These are phyloP conservation scores for Phaonia tiefii DNA, from an alignment of 2,888 invertebrate genomes.

Conservation along the genomic window DNA sequence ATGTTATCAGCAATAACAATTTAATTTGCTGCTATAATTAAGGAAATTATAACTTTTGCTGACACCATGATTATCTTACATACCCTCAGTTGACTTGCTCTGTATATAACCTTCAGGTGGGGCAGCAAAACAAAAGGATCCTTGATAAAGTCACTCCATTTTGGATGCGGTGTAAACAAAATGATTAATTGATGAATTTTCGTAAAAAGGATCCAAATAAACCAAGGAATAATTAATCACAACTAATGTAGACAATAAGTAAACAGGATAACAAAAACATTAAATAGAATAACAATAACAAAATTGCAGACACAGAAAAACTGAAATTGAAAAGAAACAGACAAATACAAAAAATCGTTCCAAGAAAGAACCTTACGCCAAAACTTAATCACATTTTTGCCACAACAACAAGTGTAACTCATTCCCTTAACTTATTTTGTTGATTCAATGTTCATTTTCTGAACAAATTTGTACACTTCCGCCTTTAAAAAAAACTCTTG, in stretches of 20 bases:
- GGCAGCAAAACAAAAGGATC: too few species aligned
- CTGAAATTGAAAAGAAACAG: too few species aligned
- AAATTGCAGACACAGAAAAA: background rate
- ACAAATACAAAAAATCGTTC: too few species aligned
- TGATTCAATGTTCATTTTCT: too few species aligned
- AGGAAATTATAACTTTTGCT: background rate
- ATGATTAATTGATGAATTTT: slow-evolving; percentile 33
- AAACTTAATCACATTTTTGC: background rate
- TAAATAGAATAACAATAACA: background rate
- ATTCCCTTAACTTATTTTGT: too few species aligned
- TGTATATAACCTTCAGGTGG: too few species aligned
- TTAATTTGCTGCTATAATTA: slow-evolving; percentile 5
- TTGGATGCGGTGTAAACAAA: background rate
- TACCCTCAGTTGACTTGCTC: too few species aligned
- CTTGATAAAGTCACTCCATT: too few species aligned
- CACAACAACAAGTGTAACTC: slow-evolving; percentile 5
- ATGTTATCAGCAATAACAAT: slow-evolving; percentile 4
- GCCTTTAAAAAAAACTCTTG: background rate
- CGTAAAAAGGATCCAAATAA: slow-evolving; percentile 6
- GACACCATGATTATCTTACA: too few species aligned
- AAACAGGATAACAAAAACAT: background rate
- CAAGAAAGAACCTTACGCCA: too few species aligned
- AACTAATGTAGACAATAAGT: background rate
- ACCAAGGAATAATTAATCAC: slow-evolving; percentile 50
- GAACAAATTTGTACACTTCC: background rate